These are phyloP conservation scores for Phrynocephalus guinanensis DNA, from an alignment of 2,797 vertebrate genomes.

Conservation along the genomic window DNA sequence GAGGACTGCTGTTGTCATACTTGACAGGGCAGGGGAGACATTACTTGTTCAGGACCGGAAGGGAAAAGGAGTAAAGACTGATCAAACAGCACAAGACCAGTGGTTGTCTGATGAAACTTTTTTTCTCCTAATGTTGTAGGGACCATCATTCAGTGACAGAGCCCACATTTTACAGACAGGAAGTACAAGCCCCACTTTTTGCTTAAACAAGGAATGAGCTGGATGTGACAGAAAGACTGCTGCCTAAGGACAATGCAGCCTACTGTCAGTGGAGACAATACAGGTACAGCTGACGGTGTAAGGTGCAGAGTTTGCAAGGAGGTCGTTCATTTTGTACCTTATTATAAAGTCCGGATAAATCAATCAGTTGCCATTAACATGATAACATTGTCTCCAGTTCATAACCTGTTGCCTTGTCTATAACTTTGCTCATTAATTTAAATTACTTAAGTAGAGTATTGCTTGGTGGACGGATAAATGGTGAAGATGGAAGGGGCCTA, in stretches of 20 bases:
- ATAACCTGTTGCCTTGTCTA: too few species aligned
- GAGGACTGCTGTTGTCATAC: too few species aligned
- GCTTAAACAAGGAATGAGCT: neutral
- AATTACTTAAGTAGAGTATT: too few species aligned
- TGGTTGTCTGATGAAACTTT: neutral
- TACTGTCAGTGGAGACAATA: neutral
- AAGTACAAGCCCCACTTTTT: neutral
- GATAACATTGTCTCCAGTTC: neutral
- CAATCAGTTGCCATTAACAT: neutral
- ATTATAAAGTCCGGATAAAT: neutral
- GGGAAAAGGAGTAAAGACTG: neutral
- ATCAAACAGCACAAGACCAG: neutral
- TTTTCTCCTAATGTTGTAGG: neutral
- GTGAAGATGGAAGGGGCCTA: too few species aligned
- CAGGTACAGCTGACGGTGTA: neutral
- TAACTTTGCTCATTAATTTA: too few species aligned
- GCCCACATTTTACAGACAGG: neutral
- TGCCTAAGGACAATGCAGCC: neutral
- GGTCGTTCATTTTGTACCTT: neutral
- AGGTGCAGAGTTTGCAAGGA: neutral
- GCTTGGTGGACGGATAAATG: too few species aligned
- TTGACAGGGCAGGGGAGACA: too few species aligned
- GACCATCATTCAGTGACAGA: neutral
- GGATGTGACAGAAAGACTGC: neutral
- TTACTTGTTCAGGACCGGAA: neutral